Evolutionary conservation across 2,113 vertebrate species (phyloP).

Genomic region (Rhadina sibilatrix): DNA sequence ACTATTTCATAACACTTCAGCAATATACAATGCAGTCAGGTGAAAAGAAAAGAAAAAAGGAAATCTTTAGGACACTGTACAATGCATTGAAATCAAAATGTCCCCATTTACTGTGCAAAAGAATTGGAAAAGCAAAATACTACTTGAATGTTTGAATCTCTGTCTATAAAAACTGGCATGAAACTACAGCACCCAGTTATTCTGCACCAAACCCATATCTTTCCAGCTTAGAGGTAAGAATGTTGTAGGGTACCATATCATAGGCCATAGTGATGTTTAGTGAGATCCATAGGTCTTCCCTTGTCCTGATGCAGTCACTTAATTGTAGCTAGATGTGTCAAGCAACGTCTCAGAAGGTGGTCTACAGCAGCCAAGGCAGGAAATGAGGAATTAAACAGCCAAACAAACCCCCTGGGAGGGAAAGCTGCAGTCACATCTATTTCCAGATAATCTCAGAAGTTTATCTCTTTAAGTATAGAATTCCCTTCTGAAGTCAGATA

Average conservation of each 20-base stretch:
- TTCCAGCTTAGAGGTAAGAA: not conserved
- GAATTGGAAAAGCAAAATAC: not conserved
- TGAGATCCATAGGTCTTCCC: not conserved
- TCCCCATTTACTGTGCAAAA: not conserved
- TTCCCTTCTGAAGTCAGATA: not conserved
- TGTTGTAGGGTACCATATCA: not conserved
- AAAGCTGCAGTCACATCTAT: not conserved
- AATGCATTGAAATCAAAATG: not conserved
- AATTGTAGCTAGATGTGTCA: not conserved
- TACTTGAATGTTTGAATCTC: not conserved
- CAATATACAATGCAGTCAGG: not conserved
- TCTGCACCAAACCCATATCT: not conserved
- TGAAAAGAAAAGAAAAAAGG: not conserved
- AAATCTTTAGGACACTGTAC: not conserved
- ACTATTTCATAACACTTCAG: not conserved
- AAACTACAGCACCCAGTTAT: not conserved
- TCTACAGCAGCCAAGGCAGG: not conserved
- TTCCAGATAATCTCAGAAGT: not conserved
- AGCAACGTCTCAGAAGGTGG: not conserved
- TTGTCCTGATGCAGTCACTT: not conserved
- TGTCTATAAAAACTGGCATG: not conserved
- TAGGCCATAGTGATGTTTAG: not conserved
- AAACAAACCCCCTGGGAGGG: not conserved
- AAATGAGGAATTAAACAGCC: not conserved
- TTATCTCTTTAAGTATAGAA: not conserved